Conservation (phyloP, 2,797 vertebrate species). For the Myotis pilosus region DNA sequence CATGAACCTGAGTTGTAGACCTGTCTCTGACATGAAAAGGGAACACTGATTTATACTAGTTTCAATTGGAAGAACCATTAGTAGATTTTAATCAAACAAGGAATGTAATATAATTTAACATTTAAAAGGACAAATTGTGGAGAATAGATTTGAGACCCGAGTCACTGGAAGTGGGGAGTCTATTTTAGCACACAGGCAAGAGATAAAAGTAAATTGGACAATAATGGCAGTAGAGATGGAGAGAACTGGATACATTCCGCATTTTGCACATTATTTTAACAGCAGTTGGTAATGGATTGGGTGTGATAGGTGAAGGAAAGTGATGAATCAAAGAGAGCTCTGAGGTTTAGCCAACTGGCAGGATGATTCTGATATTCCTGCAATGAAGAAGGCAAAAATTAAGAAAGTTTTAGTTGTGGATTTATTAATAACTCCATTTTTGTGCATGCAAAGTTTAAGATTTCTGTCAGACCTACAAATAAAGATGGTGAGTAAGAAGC, state of each 20-base stretch:
- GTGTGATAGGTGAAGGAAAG: background rate
- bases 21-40: background rate
- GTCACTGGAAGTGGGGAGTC: background rate
- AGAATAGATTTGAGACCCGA: background rate
- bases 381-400: background rate
- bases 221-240: background rate
- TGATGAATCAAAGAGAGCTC: background rate
- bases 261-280: background rate
- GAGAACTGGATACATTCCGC: background rate
- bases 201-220: background rate
- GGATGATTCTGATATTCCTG: background rate
- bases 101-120: background rate
- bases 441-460: background rate
- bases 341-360: background rate
- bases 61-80: background rate
- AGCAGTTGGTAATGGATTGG: background rate
- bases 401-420: background rate
- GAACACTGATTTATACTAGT: background rate
- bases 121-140: background rate
- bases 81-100: slow-evolving; percentile 2
- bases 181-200: background rate
- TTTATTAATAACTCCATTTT: background rate
- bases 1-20: background rate
- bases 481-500: background rate
- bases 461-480: background rate